A percentile compares a stretch with the other conserved stretches of the same genome.
phyloP scores from a whole-genome alignment of 1,140 invertebrate genomes.

The Cepaea nemoralis region DNA sequence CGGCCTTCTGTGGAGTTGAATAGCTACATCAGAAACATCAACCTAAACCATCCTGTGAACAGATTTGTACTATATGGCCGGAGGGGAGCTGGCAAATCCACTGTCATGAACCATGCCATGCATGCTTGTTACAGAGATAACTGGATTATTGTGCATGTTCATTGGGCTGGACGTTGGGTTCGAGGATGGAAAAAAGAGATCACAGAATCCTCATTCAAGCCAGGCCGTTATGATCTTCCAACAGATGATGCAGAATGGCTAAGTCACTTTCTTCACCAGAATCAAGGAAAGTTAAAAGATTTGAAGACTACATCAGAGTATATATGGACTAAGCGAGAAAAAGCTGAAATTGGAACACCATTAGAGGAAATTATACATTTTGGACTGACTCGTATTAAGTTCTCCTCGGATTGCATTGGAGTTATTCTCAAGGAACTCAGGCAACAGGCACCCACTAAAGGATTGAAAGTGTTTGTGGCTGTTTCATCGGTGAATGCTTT shows the following conservation, averaged over 20 bases:
- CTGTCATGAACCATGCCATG: slow-evolving; percentile 82
- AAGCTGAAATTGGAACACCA: slow-evolving; percentile 77
- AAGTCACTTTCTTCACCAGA: slow-evolving; percentile 85
- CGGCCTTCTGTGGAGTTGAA: slow-evolving; percentile 87
- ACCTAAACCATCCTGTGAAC: slow-evolving; percentile 81
- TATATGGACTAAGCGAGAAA: slow-evolving; percentile 86
- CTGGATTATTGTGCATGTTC: slow-evolving; percentile 84
- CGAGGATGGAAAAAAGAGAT: slow-evolving; percentile 76
- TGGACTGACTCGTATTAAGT: slow-evolving; percentile 84
- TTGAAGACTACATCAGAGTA: slow-evolving; percentile 81
- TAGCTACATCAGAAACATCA: slow-evolving; percentile 78
- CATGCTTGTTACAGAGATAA: slow-evolving; percentile 82
- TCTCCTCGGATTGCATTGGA: slow-evolving; percentile 83
- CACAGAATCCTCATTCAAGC: slow-evolving; percentile 77
- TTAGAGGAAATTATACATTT: slow-evolving; percentile 81
- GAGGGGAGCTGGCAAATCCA: slow-evolving; percentile 83
- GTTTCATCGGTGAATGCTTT: slow-evolving; percentile 89
- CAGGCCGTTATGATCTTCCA: slow-evolving; percentile 85
- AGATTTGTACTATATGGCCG: slow-evolving; percentile 88
- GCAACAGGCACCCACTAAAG: slow-evolving; percentile 73
- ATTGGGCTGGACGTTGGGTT: slow-evolving; percentile 75
- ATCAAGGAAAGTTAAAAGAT: slow-evolving; percentile 76
- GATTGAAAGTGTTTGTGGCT: slow-evolving; percentile 77
- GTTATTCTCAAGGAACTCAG: slow-evolving; percentile 85
- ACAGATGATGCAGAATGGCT: slow-evolving; percentile 86